Conservation (phyloP, 2,797 vertebrate species). For the Tenualosa thibaudeaui region DNA sequence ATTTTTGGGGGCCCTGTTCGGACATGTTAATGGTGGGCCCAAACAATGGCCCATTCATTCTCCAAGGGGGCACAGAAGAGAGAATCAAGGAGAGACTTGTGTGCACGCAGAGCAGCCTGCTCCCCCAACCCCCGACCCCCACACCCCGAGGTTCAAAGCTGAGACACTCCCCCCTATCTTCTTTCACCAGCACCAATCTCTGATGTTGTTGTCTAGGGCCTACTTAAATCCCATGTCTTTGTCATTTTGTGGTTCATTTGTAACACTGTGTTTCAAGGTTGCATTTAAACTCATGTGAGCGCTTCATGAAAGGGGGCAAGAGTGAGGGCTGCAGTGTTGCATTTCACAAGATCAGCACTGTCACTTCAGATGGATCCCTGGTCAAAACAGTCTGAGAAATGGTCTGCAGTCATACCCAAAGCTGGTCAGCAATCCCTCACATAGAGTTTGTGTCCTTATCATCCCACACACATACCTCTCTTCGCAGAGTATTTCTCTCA, state of each 20-base stretch:
- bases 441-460: background rate
- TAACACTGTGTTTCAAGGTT: background rate
- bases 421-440: background rate
- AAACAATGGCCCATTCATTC: constrained; percentile 49
- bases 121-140: background rate
- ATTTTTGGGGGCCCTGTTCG: constrained; percentile 40
- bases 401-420: background rate
- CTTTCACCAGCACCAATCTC: background rate
- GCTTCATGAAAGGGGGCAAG: background rate
- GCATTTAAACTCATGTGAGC: background rate
- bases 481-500: background rate
- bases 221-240: background rate
- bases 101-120: background rate
- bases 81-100: constrained; percentile 19
- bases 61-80: background rate
- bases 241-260: background rate
- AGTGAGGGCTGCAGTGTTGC: background rate
- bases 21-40: constrained; percentile 38
- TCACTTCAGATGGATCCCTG: constrained; percentile 9
- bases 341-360: constrained; percentile 1
- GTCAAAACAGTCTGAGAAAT: background rate
- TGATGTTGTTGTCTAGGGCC: background rate
- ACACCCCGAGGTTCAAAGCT: constrained; percentile 8
- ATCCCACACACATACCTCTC: constrained; percentile 21
- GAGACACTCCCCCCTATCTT: background rate